phyloP scores from a whole-genome alignment of 2,888 invertebrate species.

The Biston betularia region DNA sequence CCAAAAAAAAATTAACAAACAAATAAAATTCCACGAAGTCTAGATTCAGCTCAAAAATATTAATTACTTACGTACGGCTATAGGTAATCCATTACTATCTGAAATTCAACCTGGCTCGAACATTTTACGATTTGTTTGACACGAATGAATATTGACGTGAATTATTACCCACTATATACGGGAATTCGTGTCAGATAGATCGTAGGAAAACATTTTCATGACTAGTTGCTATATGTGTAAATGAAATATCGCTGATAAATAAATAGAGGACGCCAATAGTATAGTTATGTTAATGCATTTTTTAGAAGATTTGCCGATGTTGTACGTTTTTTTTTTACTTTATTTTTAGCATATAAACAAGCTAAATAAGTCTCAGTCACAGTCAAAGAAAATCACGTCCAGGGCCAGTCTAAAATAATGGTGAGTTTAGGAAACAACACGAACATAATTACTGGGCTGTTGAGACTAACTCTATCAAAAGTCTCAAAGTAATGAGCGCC shows the following conservation, averaged over 20 bases:
- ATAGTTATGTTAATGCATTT: too few species aligned
- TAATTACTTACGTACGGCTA: constrained; percentile 32
- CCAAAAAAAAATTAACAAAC: neutral
- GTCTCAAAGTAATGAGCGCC: too few species aligned
- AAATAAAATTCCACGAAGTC: constrained; percentile 7
- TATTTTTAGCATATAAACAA: too few species aligned
- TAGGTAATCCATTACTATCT: constrained; percentile 48
- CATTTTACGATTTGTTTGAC: constrained; percentile 75
- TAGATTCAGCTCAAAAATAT: constrained; percentile 16
- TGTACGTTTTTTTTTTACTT: too few species aligned
- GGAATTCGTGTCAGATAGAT: constrained; percentile 56
- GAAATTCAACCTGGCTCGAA: constrained; percentile 49
- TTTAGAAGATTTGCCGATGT: too few species aligned
- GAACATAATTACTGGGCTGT: too few species aligned
- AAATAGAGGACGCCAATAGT: too few species aligned
- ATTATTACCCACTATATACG: constrained; percentile 65
- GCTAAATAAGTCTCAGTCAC: too few species aligned
- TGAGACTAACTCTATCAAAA: too few species aligned
- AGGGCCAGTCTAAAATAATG: too few species aligned
- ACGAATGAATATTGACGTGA: constrained; percentile 71
- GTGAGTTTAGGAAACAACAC: too few species aligned
- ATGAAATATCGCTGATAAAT: constrained; percentile 54
- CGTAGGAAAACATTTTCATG: constrained; percentile 74
- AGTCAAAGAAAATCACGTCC: too few species aligned
- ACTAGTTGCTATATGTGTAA: constrained; percentile 56